These are phyloP conservation scores for Anoura caudifer DNA, from an alignment of 2,113 vertebrate species.

Conservation along the genomic window DNA sequence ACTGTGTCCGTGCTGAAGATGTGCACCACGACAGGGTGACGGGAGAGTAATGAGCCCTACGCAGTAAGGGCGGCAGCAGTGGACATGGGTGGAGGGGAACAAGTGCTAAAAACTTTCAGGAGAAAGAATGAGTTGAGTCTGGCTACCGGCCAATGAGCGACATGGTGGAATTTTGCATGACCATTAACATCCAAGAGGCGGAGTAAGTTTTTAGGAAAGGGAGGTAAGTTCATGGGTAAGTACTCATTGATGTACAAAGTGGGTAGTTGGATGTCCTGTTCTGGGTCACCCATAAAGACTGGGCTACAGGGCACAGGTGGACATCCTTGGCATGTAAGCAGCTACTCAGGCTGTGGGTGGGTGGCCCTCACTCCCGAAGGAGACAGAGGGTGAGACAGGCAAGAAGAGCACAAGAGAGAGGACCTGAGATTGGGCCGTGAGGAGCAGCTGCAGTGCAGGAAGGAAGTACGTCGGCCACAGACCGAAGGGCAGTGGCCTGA, in stretches of 20 bases:
- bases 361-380: not conserved
- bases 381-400: fast-evolving
- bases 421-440: not conserved
- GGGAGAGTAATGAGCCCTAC: not conserved
- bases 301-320: not conserved
- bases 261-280: not conserved
- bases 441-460: not conserved
- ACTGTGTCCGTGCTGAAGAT: not conserved
- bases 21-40: not conserved
- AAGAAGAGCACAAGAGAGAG: not conserved
- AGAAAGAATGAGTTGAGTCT: not conserved
- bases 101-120: not conserved
- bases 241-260: not conserved
- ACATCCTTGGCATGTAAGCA: fast-evolving
- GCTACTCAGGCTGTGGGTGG: not conserved
- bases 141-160: not conserved
- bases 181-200: not conserved
- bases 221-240: not conserved
- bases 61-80: not conserved
- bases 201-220: not conserved
- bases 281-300: not conserved
- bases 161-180: not conserved
- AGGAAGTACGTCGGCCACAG: not conserved
- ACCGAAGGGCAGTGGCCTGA: not conserved
- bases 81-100: not conserved